Conservation (phyloP, 2,888 invertebrate species). For the Linnaemya tessellans region DNA sequence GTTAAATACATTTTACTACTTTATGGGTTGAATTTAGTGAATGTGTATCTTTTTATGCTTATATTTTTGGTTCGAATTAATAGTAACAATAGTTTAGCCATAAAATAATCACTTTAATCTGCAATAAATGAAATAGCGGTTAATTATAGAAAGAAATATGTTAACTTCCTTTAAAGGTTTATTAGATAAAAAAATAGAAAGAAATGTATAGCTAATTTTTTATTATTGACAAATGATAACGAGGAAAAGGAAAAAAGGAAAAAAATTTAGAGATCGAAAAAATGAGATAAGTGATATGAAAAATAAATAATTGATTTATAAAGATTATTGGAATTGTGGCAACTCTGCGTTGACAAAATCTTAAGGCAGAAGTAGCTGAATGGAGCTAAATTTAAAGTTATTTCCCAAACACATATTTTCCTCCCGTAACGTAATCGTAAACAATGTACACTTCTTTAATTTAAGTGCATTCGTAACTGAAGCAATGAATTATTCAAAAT, state of each 20-base stretch:
- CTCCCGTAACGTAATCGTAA: too few species aligned
- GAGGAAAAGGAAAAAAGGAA: not conserved
- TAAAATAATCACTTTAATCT: slow-evolving; percentile 44
- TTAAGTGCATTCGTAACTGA: not conserved
- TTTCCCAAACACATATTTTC: too few species aligned
- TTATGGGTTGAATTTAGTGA: slow-evolving; percentile 36
- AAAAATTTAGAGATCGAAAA: not conserved
- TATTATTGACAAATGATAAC: not conserved
- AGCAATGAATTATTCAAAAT: slow-evolving; percentile 31
- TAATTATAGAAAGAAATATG: slow-evolving; percentile 34
- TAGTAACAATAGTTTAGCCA: slow-evolving; percentile 51
- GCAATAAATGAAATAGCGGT: slow-evolving; percentile 56
- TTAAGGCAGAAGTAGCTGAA: too few species aligned
- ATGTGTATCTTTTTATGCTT: slow-evolving; percentile 61
- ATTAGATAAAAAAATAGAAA: not conserved
- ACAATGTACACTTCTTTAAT: too few species aligned
- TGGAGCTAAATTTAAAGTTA: too few species aligned
- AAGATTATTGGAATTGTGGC: too few species aligned
- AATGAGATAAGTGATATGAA: not conserved
- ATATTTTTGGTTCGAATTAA: slow-evolving; percentile 52
- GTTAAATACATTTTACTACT: slow-evolving; percentile 22
- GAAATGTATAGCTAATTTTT: not conserved
- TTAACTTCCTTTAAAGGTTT: slow-evolving; percentile 46
- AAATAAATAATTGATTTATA: not conserved
- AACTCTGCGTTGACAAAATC: too few species aligned